Evolutionary conservation across 2,797 vertebrate species (phyloP).

Genomic region (Hapalemur alaotrensis): DNA sequence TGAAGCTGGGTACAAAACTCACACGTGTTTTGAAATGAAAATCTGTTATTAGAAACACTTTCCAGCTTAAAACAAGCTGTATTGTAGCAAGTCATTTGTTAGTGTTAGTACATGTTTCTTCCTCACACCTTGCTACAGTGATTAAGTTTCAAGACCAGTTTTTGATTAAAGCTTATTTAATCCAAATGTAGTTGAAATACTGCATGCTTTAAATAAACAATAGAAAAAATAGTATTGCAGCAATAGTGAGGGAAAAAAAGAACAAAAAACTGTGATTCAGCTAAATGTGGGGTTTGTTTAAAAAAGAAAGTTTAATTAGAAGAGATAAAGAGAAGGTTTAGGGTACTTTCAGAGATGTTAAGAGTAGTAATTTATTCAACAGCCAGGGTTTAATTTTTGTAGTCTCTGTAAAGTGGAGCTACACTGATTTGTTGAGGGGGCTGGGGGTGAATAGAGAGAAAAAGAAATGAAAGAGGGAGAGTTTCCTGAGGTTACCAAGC

Average conservation of each 20-base stretch:
- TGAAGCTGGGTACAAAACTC: not conserved
- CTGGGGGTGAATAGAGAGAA: not conserved
- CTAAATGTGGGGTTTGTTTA: not conserved
- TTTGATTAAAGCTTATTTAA: not conserved
- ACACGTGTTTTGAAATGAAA: not conserved
- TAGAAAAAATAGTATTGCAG: not conserved
- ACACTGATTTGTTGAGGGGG: not conserved
- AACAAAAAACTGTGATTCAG: not conserved
- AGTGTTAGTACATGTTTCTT: not conserved
- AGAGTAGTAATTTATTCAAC: not conserved
- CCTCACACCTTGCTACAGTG: not conserved
- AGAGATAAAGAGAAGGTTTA: not conserved
- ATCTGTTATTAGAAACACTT: not conserved
- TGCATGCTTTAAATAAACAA: not conserved
- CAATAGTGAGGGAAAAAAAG: not conserved
- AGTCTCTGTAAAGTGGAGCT: not conserved
- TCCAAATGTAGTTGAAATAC: constrained; percentile 6
- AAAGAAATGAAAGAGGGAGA: not conserved
- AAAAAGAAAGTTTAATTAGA: constrained; percentile 7
- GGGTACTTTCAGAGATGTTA: not conserved
- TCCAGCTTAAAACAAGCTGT: not conserved
- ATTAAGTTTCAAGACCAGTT: not conserved
- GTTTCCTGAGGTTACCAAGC: not conserved
- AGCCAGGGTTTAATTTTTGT: not conserved
- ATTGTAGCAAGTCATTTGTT: constrained; percentile 3